Evolutionary conservation across 2,113 vertebrate species (phyloP).

Genomic region (Archocentrus centrarchus): DNA sequence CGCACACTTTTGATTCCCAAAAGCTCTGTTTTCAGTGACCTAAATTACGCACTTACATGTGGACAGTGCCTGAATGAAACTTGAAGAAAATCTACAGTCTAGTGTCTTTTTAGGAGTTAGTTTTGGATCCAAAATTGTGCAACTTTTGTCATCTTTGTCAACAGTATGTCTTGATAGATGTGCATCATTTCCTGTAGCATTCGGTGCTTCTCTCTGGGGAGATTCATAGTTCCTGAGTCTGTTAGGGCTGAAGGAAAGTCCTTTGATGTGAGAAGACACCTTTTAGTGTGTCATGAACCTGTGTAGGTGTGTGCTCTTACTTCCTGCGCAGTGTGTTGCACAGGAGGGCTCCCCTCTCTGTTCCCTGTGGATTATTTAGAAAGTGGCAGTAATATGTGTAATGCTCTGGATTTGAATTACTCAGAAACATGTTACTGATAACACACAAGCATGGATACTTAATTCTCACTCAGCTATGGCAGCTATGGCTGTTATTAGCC

Average conservation of each 20-base stretch:
- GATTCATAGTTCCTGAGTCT: constrained; percentile 11
- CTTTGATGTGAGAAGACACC: constrained; percentile 29
- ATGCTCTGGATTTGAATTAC: not conserved
- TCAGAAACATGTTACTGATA: not conserved
- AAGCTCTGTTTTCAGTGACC: no score
- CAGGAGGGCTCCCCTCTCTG: constrained; percentile 30
- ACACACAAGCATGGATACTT: not conserved
- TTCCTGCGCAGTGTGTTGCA: constrained; percentile 11
- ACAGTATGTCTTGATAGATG: not conserved
- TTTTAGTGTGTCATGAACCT: constrained; percentile 7
- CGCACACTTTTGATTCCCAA: no score
- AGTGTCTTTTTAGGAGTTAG: not conserved
- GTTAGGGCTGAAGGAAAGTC: not conserved
- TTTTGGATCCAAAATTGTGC: not conserved
- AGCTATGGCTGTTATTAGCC: not conserved
- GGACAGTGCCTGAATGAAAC: no score
- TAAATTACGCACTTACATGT: no score
- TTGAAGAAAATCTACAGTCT: not conserved
- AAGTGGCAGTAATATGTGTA: not conserved
- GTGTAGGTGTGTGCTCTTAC: constrained; percentile 18
- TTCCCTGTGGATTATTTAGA: not conserved
- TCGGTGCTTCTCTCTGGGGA: not conserved
- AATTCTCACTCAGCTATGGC: not conserved
- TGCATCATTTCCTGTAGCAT: not conserved
- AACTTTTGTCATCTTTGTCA: not conserved